Base-by-base conservation (phyloP, 2,113 vertebrate species). In the Ursus arctos region DNA sequence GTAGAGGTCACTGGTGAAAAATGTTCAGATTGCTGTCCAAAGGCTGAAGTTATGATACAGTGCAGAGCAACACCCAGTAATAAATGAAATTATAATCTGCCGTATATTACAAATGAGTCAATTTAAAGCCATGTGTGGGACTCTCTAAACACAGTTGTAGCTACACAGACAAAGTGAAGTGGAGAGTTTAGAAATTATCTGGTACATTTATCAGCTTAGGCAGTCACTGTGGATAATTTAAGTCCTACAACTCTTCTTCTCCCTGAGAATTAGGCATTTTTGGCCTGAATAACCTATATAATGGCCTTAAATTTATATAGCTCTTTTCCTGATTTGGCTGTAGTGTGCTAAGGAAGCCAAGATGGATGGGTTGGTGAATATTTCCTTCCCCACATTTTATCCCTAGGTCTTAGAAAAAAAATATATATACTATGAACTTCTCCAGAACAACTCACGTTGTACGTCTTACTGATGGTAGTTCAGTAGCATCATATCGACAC, bases 61-160 rank as follows among this genome's bases (percentile, higher is more conserved):
- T 91, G n/a, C 40, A 92, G 76, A 94, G 85, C 81, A 88, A 72
- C 63, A 84, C 18, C 22, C 63, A 82, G 85, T 97, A 93, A 96
- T 92, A 96, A 92, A 95, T 79, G 90, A 84, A 77, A 95, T 81
- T 69, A 85, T 21, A 57, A 90, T 95, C 83, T 96, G 74, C 80
- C 71, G 92, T 92, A 85, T 95, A 97, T 95, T 93, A 95, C 84
- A 97, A 77, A 72, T 90, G 74, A 97, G 87, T 96, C 96, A 92
- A 22, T 96, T 98, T 89, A 96, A 97, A 97, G 92, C 51, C 31
- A 8, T 88, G 67, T 94, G 61, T 69, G 76, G 33, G 69, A 89
- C 22, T 76, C 47, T 94, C 83, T 80, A 81, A 94, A 94, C 74
- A 96, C n/a, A 95, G 57, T 72, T 88, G 80, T 95, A 83, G 59